Conservation (phyloP, 1,140 invertebrate species). For the Eciton burchellii region DNA sequence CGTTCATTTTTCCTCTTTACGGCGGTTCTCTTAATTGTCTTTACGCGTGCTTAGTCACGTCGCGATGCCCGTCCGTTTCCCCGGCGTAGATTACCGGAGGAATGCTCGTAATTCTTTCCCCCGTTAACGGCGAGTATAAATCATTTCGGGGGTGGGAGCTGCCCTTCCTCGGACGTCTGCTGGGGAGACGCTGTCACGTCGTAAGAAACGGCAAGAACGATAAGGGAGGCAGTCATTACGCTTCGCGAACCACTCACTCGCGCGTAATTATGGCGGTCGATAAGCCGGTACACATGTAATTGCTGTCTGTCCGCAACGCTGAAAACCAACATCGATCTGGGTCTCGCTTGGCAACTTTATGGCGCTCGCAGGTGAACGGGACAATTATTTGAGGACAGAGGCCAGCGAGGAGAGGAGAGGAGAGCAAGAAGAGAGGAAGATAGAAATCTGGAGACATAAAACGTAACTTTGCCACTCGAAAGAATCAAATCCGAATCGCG, state of each 20-base stretch:
- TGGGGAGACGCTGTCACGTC: constrained; percentile 24
- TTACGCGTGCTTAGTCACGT: not conserved
- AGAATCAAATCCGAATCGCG: too few species aligned
- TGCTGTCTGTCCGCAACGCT: not conserved
- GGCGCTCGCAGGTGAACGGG: too few species aligned
- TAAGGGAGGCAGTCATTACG: constrained; percentile 60
- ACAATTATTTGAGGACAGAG: too few species aligned
- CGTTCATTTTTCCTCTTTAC: not conserved
- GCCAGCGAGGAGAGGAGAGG: too few species aligned
- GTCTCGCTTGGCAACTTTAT: not conserved
- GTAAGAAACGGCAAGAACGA: constrained; percentile 37
- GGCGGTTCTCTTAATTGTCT: constrained; percentile 18
- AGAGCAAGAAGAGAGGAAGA: too few species aligned
- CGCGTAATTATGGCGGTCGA: constrained; percentile 33
- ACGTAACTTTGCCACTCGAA: too few species aligned
- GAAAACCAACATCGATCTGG: not conserved
- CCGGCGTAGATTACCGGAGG: constrained; percentile 23
- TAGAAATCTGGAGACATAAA: too few species aligned
- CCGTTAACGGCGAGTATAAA: constrained; percentile 43
- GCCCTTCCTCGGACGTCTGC: constrained; percentile 16
- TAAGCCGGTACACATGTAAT: constrained; percentile 12
- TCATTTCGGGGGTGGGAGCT: constrained; percentile 42
- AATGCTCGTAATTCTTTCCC: constrained; percentile 55
- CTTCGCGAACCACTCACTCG: constrained; percentile 39
- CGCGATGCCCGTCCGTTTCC: not conserved